Evolutionary conservation across 1,140 invertebrate genomes (phyloP), one percentile per base, ranked within the genome.

Genomic region (Diabrotica undecimpunctata): DNA sequence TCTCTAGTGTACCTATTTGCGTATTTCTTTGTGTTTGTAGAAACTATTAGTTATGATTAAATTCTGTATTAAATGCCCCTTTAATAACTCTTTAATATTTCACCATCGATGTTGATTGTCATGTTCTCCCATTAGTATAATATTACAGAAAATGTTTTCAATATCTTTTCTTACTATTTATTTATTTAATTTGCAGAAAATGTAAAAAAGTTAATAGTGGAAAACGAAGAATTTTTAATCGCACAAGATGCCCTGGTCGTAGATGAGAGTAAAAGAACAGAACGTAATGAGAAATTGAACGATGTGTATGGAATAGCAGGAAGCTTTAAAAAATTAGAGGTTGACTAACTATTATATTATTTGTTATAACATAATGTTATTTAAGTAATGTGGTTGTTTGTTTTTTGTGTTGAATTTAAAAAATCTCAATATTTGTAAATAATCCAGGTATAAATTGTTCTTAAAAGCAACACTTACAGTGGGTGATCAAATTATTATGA

Each of bases 241-340:
- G 84, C 85, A 41, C 86, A 87, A 71, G 81, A 81, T 50, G 79
- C 74, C 7, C 81, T 81, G 66, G 78, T 83, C 61, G 83, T 88
- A 0, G 80, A 86, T 52, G 88, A 90, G 68, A 80, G 83, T 8
- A 75, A 83, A 54, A 76, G 88, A 38, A 83, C 85, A 0, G 87
- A 85, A 6, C 88, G 88, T 68, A 83, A 84, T 11, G 89, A 88
- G 73, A 84, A 81, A 39, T 82, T 81, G 2, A 80, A 81, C 0
- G 85, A 87, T 61, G 77, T 88, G 7, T 89, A 89, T 68, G 86
- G 88, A 7, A 80, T 88, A 0, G 87, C 89, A 71, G 88, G 88
- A 5, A 87, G 86, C 46, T 90, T 90, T 68, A 90, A 90, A 70
- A 90, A 90, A 75, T 73, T 90, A 10, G 86, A 90, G 58, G 83